Conservation (phyloP, 2,113 vertebrate genomes). For the Semicossyphus pulcher region DNA sequence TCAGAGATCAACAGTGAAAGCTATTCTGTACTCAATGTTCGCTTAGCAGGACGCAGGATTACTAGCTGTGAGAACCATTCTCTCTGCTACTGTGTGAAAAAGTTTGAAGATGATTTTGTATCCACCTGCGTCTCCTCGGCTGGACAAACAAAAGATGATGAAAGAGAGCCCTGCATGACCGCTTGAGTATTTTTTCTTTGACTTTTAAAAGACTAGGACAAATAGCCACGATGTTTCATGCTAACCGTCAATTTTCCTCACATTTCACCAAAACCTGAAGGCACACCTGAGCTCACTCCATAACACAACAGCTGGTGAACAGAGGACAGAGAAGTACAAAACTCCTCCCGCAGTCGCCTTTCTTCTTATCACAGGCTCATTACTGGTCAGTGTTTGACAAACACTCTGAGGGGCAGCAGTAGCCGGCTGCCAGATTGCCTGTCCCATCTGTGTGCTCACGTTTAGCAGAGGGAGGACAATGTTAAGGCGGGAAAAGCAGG, state of each 20-base stretch:
- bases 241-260: slow-evolving; percentile 46
- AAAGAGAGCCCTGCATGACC: neutral
- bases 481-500: slow-evolving; percentile 52
- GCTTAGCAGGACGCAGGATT: slow-evolving; percentile 26
- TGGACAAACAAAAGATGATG: slow-evolving; percentile 6
- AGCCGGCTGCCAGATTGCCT: slow-evolving; percentile 71
- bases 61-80: slow-evolving; percentile 30
- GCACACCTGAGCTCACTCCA: slow-evolving; percentile 66
- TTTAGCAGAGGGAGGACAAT: slow-evolving; percentile 66
- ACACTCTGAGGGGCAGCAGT: slow-evolving; percentile 49
- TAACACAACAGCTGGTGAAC: slow-evolving; percentile 29
- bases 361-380: slow-evolving; percentile 61
- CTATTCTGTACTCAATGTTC: slow-evolving; percentile 3
- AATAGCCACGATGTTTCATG: neutral
- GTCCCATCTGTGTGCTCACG: slow-evolving; percentile 68
- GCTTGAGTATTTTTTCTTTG: slow-evolving; percentile 11
- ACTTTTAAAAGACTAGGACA: slow-evolving; percentile 15
- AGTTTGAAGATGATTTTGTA: slow-evolving; percentile 10
- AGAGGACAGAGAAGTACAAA: slow-evolving; percentile 41
- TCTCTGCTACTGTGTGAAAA: slow-evolving; percentile 14
- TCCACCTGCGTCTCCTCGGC: slow-evolving; percentile 29
- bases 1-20: slow-evolving; percentile 29
- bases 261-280: slow-evolving; percentile 37
- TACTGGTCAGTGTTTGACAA: slow-evolving; percentile 61
- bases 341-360: slow-evolving; percentile 49